A percentile compares a stretch with the other conserved stretches of the same genome.
phyloP scores from a whole-genome alignment of 2,113 vertebrate species.

The Carassius gibelio region DNA sequence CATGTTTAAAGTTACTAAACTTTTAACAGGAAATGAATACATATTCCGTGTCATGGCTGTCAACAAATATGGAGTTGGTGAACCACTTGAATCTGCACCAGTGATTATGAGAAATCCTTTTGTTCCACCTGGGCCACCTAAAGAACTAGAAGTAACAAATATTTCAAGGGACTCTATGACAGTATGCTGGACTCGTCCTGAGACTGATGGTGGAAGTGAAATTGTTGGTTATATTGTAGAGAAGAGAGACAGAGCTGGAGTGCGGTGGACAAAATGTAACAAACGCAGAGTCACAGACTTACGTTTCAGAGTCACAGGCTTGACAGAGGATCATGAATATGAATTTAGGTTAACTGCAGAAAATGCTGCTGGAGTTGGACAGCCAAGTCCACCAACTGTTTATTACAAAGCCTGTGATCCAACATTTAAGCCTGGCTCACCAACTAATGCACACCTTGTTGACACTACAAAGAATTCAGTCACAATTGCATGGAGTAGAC shows the following conservation, averaged over 20 bases:
- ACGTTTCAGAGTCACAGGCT: conserved; percentile 90
- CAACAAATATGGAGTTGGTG: conserved; percentile 93
- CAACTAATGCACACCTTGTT: conserved; percentile 84
- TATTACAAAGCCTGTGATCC: conserved; percentile 95
- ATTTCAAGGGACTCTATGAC: conserved; percentile 97
- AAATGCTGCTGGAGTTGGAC: conserved; percentile 92
- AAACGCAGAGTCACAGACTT: conserved; percentile 94
- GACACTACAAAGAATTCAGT: conserved; percentile 88
- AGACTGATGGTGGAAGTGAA: conserved; percentile 91
- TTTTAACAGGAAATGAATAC: conserved; percentile 96
- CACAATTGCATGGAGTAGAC: conserved; percentile 87
- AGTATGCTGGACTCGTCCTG: conserved; percentile 92
- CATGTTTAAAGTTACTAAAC: conserved; percentile 93
- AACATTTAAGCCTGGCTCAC: conserved; percentile 91
- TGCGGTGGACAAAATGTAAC: conserved; percentile 97
- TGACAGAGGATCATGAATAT: conserved; percentile 96
- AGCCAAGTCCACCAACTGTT: conserved; percentile 83
- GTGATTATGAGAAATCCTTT: conserved; percentile 96
- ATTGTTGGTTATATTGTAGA: conserved; percentile 92
- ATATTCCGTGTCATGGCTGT: conserved; percentile 96
- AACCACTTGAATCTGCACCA: conserved; percentile 90
- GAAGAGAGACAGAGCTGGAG: conserved; percentile 93
- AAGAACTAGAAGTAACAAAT: conserved; percentile 89
- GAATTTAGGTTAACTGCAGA: conserved; percentile 97
- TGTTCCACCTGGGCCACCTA: conserved; percentile 87